Conservation (phyloP, 1,140 invertebrate species). For the Panulirus ornatus region DNA sequence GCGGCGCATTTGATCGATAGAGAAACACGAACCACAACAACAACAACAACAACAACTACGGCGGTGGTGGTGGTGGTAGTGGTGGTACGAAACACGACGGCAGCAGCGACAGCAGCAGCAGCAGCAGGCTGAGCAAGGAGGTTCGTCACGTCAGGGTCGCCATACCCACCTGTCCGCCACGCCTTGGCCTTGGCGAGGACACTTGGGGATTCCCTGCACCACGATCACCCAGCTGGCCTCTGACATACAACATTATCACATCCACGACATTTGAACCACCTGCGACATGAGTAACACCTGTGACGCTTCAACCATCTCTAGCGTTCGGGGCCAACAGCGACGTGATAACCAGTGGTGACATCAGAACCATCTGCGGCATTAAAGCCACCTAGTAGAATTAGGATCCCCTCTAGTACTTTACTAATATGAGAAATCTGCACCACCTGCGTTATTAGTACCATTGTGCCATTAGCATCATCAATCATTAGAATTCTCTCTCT, state of each 20-base stretch:
- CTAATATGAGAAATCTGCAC: no score
- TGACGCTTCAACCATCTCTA: no score
- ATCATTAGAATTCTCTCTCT: no score
- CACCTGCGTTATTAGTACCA: no score
- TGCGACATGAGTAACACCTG: background rate
- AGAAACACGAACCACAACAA: background rate
- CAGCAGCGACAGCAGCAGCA: background rate
- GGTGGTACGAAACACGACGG: background rate
- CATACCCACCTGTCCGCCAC: background rate
- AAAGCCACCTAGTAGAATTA: no score
- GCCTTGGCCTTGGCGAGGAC: background rate
- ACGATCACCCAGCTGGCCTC: background rate
- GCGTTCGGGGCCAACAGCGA: no score
- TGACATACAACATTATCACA: background rate
- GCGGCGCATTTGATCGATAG: no score
- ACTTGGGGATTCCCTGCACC: conserved; percentile 1
- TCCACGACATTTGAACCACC: background rate
- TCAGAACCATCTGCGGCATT: no score
- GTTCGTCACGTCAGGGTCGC: background rate
- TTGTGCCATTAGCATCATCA: no score
- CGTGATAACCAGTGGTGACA: no score
- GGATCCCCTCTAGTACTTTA: no score
- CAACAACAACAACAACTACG: background rate
- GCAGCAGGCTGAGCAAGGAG: background rate
- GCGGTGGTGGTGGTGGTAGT: background rate